Evolutionary conservation across 2,888 invertebrate genomes (phyloP).

Genomic region (Meta bourneti): DNA sequence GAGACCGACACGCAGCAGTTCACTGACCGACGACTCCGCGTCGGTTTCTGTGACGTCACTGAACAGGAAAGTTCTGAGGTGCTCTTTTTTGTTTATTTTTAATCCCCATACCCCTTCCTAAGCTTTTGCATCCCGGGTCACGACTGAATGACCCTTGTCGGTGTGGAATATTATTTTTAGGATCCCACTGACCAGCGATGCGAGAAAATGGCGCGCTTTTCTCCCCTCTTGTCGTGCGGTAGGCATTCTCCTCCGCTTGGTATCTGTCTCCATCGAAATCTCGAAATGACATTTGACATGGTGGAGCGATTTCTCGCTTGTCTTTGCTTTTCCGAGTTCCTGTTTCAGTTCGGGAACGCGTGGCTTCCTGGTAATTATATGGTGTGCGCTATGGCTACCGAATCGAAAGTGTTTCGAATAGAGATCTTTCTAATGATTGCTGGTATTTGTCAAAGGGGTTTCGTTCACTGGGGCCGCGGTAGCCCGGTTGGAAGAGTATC

Average conservation of each 20-base stretch:
- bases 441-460: no score
- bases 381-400: neutral
- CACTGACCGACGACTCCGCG: slow-evolving; percentile 28
- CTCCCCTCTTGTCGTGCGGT: neutral
- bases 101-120: neutral
- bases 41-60: neutral
- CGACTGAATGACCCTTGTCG: neutral
- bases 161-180: neutral
- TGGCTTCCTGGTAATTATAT: neutral
- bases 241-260: neutral
- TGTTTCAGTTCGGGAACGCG: neutral
- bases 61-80: slow-evolving; percentile 29
- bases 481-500: no score
- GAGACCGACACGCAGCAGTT: neutral
- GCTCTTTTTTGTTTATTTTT: slow-evolving; percentile 4
- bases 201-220: neutral
- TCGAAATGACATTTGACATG: neutral
- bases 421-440: no score
- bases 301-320: neutral
- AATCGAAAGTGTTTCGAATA: neutral
- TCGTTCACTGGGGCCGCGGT: no score
- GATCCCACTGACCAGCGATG: neutral
- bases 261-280: neutral
- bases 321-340: neutral
- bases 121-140: neutral